A percentile compares a stretch with the other conserved stretches of the same genome.
These are phyloP conservation scores for Labia minor DNA, from an alignment of 2,888 invertebrate genomes.

Conservation along the genomic window DNA sequence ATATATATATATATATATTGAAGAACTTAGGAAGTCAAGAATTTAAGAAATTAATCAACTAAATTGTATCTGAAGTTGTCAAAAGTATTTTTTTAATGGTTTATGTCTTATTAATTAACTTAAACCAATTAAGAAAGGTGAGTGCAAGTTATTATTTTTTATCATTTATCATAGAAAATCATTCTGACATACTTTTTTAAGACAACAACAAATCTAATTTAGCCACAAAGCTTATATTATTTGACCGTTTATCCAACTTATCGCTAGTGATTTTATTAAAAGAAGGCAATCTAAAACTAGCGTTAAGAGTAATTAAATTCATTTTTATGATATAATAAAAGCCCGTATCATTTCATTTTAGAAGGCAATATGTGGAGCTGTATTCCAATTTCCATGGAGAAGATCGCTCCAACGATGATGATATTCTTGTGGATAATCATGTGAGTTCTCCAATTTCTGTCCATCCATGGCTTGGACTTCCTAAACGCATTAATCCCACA, in stretches of 20 bases:
- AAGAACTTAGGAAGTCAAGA: neutral
- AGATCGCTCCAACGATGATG: neutral
- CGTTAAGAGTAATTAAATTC: neutral
- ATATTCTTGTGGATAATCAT: conserved; percentile 29
- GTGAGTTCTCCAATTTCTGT: conserved; percentile 40
- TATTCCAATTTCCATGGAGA: too few species aligned
- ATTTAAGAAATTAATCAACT: neutral
- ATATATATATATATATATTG: too few species aligned
- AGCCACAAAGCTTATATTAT: neutral
- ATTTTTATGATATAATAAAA: too few species aligned
- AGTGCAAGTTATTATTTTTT: too few species aligned
- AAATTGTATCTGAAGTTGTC: neutral
- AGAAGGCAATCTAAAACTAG: neutral
- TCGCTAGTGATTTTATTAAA: conserved; percentile 6
- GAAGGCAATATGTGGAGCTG: too few species aligned
- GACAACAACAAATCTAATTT: conserved; percentile 9
- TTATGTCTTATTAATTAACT: too few species aligned
- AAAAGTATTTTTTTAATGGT: neutral
- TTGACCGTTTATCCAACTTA: neutral
- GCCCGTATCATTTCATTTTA: too few species aligned
- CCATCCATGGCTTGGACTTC: conserved; percentile 40
- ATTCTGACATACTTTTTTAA: neutral
- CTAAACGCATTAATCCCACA: conserved; percentile 38
- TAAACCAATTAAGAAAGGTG: too few species aligned
- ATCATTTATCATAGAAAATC: too few species aligned